Percentiles rank a stretch among this genome's conserved stretches.
These are phyloP conservation scores for Helobdella robusta DNA, from an alignment of 2,888 invertebrate genomes.

Conservation along the genomic window DNA sequence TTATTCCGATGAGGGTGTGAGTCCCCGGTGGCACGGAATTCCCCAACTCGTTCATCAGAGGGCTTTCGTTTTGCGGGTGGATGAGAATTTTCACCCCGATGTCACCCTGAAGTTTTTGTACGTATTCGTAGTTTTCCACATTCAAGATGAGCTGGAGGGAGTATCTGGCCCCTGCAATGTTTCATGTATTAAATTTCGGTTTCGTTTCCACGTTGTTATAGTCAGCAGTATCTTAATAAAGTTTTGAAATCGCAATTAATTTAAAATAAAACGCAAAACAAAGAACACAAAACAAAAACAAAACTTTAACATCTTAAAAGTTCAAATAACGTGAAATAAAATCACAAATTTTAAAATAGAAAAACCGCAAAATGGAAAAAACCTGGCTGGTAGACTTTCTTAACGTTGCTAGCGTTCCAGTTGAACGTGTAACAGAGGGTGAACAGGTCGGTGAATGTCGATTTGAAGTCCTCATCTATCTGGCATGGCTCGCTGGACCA, in stretches of 20 bases:
- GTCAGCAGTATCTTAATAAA: too few relatives aligned
- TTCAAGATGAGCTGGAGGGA: conserved; percentile 35
- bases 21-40: conserved; percentile 36
- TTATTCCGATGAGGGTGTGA: conserved; percentile 34
- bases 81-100: conserved; percentile 35
- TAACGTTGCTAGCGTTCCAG: conserved; percentile 13
- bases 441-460: conserved; percentile 6
- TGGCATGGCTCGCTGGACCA: conserved; percentile 10
- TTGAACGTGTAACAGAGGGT: conserved; percentile 36
- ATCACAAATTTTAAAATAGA: too few relatives aligned
- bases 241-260: too few relatives aligned
- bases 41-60: conserved; percentile 35
- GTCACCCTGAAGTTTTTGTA: conserved; percentile 33
- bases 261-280: too few relatives aligned
- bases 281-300: too few relatives aligned
- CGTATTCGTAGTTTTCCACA: conserved; percentile 37
- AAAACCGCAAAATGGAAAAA: background rate
- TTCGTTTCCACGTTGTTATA: too few relatives aligned
- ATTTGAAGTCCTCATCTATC: conserved; percentile 1
- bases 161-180: conserved; percentile 35
- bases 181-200: too few relatives aligned
- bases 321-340: too few relatives aligned
- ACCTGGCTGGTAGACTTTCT: conserved; percentile 19
- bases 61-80: conserved; percentile 31
- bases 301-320: too few relatives aligned